These are phyloP conservation scores for Eidolon helvum DNA, from an alignment of 2,113 vertebrate species.

Conservation along the genomic window DNA sequence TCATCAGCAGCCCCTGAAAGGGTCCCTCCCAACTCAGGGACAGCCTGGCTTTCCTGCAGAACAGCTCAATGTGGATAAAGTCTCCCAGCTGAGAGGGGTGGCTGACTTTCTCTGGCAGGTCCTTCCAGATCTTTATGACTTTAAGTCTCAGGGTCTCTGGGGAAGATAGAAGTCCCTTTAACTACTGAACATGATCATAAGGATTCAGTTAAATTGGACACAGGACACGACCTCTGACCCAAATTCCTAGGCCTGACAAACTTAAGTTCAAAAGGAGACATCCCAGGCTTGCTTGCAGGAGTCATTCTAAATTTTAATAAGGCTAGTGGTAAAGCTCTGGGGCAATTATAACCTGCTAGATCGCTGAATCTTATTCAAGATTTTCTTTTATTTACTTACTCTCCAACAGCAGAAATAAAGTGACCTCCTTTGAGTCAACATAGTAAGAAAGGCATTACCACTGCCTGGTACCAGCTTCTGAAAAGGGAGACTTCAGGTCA, in stretches of 20 bases:
- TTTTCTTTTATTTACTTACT: neutral
- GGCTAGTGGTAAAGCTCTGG: neutral
- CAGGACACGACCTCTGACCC: neutral
- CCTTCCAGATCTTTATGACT: neutral
- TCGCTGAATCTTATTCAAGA: neutral
- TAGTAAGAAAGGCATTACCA: neutral
- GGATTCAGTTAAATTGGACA: neutral
- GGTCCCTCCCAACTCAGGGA: neutral
- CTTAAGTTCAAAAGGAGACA: neutral
- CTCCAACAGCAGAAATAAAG: neutral
- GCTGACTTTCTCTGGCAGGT: neutral
- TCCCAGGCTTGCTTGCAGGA: neutral
- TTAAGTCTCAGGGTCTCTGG: neutral
- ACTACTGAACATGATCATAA: neutral
- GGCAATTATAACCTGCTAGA: neutral
- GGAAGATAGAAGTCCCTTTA: neutral
- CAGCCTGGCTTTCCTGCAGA: neutral
- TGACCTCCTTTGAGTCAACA: neutral
- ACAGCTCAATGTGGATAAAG: neutral
- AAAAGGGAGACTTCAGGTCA: neutral
- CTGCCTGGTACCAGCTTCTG: neutral
- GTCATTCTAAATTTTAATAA: neutral
- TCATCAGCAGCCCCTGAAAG: neutral
- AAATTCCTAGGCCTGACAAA: neutral
- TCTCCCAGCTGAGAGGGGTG: neutral